Conservation (phyloP, 2,888 invertebrate genomes). For the Linyphia triangularis region DNA sequence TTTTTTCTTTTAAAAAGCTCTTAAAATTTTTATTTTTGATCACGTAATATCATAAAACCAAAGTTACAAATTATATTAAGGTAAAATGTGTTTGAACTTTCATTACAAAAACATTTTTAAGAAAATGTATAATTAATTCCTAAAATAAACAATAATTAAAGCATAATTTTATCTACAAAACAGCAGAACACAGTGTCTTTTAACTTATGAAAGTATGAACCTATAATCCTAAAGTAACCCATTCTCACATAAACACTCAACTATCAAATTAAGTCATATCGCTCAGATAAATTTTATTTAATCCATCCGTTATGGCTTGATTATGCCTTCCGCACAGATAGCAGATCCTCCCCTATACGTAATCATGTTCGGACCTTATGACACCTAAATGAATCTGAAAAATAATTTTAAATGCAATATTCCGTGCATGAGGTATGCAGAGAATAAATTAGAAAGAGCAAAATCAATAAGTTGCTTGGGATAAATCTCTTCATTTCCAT, state of each 20-base stretch:
- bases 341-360: background rate
- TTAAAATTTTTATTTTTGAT: too few relatives aligned
- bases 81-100: too few relatives aligned
- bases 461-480: slow-evolving; percentile 31
- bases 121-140: too few relatives aligned
- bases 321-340: slow-evolving; percentile 30
- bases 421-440: background rate
- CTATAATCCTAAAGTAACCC: background rate
- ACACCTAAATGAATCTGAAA: slow-evolving; percentile 36
- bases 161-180: too few relatives aligned
- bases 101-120: too few relatives aligned
- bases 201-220: too few relatives aligned
- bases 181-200: too few relatives aligned
- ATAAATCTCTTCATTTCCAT: slow-evolving; percentile 62
- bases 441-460: slow-evolving; percentile 29
- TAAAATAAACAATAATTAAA: too few relatives aligned
- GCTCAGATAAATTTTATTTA: background rate
- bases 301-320: slow-evolving; percentile 7
- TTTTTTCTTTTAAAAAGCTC: too few relatives aligned
- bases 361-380: slow-evolving; percentile 12
- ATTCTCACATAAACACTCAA: background rate
- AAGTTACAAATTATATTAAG: too few relatives aligned
- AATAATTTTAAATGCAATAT: slow-evolving; percentile 33
- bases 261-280: background rate
- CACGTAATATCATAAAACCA: too few relatives aligned